Evolutionary conservation across 2,797 vertebrate genomes (phyloP).

Genomic region (Cuculus canorus): DNA sequence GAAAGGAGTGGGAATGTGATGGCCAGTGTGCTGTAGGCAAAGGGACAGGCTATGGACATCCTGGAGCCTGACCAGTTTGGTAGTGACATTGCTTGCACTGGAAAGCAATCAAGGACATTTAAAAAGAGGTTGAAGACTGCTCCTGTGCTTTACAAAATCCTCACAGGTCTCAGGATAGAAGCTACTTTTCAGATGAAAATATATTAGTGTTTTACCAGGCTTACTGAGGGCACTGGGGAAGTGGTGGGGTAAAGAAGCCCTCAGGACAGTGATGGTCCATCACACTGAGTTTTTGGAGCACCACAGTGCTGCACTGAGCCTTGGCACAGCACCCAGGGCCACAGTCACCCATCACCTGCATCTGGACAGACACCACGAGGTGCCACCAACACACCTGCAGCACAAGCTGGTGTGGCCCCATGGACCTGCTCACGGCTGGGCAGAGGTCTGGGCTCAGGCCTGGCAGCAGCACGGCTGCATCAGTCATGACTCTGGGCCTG

Average conservation of each 20-base stretch:
- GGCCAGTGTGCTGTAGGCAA: background rate
- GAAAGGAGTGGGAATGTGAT: background rate
- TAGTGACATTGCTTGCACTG: background rate
- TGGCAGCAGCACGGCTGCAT: too few species aligned
- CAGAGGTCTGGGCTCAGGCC: too few species aligned
- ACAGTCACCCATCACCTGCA: background rate
- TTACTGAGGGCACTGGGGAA: accelerated
- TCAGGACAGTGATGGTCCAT: background rate
- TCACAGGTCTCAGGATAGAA: background rate
- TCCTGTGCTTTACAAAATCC: background rate
- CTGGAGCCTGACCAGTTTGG: background rate
- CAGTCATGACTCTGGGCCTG: too few species aligned
- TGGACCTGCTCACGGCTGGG: too few species aligned
- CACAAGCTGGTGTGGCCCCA: too few species aligned
- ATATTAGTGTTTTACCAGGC: background rate
- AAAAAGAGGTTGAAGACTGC: background rate
- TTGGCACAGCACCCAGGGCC: background rate
- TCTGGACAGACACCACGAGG: background rate
- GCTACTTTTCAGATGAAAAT: background rate
- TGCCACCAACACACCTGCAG: background rate
- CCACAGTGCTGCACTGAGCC: background rate
- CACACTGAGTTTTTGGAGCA: background rate
- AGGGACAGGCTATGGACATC: background rate
- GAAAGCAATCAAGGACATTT: background rate
- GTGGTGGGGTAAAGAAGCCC: background rate